These are phyloP conservation scores for Dipodomys stephensi DNA, from an alignment of 2,113 vertebrate species.

Conservation along the genomic window DNA sequence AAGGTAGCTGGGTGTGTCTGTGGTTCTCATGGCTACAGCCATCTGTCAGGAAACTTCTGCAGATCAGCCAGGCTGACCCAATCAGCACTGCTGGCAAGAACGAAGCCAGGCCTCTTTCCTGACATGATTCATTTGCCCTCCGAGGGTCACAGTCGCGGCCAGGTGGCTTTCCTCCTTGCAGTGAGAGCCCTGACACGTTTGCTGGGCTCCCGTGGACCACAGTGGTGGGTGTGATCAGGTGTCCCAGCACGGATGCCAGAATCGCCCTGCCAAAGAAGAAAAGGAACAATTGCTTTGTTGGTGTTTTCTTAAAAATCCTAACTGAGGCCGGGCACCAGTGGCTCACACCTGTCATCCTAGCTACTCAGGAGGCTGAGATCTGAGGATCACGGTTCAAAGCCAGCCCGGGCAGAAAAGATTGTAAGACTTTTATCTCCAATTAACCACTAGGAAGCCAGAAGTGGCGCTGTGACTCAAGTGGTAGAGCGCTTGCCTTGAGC, in stretches of 20 bases:
- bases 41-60: neutral
- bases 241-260: neutral
- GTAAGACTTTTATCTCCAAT: too few relatives aligned
- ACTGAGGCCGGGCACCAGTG: too few relatives aligned
- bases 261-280: neutral
- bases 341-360: too few relatives aligned
- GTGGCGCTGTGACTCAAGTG: too few relatives aligned
- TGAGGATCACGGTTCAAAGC: too few relatives aligned
- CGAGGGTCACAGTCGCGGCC: neutral
- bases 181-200: too few relatives aligned
- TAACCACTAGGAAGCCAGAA: too few relatives aligned
- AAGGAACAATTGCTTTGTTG: neutral
- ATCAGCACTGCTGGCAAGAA: constrained; percentile 35
- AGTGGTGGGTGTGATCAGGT: constrained; percentile 5
- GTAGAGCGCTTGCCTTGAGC: too few relatives aligned
- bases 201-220: too few relatives aligned
- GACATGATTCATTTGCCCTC: constrained; percentile 9
- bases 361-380: too few relatives aligned
- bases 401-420: too few relatives aligned
- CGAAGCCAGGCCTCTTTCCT: neutral
- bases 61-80: neutral
- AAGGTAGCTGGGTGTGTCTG: neutral
- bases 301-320: constrained; percentile 42
- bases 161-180: constrained; percentile 39
- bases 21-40: neutral